Evolutionary conservation across 2,113 vertebrate species (phyloP), one percentile per base, ranked within the genome.

Genomic region (Passer montanus): DNA sequence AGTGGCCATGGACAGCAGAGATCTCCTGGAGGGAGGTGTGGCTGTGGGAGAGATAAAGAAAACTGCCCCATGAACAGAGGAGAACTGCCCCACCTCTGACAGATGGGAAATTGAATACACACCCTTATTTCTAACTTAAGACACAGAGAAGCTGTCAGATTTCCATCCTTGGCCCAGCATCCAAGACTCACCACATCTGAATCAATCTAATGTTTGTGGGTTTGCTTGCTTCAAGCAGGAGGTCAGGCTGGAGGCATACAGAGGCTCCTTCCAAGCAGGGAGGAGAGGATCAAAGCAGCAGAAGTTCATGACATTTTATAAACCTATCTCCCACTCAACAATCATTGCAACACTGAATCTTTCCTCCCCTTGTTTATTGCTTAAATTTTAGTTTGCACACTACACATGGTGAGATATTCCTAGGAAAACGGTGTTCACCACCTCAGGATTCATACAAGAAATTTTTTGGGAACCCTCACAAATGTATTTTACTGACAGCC

Each of bases 41-140:
- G 39, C 39, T 39, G 39, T 39, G 39, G 39, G 39, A 39, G 39
- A 39, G 39, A 39, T 39, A 39, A 56, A 33, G 17, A 56, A 33
- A 58, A n/a, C 33, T 23, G 56, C 56, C 55, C 22, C 3, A 24
- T 11, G 56, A 1, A 59, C 56, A 58, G 56, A 1, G 8, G 56
- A 35, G 1, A 35, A 35, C n/a, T 59, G 56, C 56, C 56, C n/a
- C 56, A 35, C 0, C 56, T 59, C n/a, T 35, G 56, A 35, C 15
- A 17, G 56, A 35, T 35, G 22, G 10, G 10, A 0, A 7, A 7
- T 17, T 37, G 7, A 26, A 26, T 5, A 17, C 15, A 59, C 5
- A 59, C 7, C n/a, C 10, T 37, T 59, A 17, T 26, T 59, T 37
- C n/a, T 59, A 17, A 37, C 15, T 59, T 17, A 37, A 37, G 23